These are phyloP conservation scores for Buphagus erythrorhynchus DNA, from an alignment of 2,797 vertebrate species.

Conservation along the genomic window DNA sequence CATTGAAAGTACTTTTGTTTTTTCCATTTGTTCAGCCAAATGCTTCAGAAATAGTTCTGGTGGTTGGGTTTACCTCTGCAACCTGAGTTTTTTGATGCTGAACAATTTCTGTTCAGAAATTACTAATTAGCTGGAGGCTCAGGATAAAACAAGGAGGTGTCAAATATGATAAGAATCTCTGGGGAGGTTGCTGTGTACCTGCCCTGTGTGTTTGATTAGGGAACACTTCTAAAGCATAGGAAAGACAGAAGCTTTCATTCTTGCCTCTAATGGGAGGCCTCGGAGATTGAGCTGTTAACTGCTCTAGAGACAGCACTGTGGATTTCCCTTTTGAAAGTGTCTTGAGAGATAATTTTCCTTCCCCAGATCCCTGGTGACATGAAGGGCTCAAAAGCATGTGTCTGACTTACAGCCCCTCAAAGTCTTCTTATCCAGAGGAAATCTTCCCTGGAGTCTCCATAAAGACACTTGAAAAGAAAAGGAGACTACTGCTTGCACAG, in stretches of 20 bases:
- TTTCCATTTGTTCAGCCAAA: not conserved
- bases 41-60: not conserved
- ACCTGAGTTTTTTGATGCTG: not conserved
- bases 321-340: conserved; percentile 14
- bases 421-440: conserved; percentile 16
- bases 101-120: not conserved
- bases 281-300: not conserved
- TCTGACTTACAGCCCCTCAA: conserved; percentile 2
- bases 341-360: conserved; percentile 14
- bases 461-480: conserved; percentile 29
- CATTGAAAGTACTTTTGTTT: not conserved
- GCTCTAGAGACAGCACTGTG: not conserved
- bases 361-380: conserved; percentile 10
- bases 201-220: not conserved
- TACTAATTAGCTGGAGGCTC: not conserved
- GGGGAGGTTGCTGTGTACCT: not conserved
- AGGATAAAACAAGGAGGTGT: not conserved
- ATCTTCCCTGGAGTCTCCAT: conserved; percentile 3
- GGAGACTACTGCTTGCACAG: not conserved
- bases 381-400: not conserved
- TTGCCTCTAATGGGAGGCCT: not conserved
- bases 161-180: not conserved
- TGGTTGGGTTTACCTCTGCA: not conserved
- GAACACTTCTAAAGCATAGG: not conserved
- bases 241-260: not conserved